Conservation (phyloP, 1,140 invertebrate species). For the Pollicipes pollicipes region DNA sequence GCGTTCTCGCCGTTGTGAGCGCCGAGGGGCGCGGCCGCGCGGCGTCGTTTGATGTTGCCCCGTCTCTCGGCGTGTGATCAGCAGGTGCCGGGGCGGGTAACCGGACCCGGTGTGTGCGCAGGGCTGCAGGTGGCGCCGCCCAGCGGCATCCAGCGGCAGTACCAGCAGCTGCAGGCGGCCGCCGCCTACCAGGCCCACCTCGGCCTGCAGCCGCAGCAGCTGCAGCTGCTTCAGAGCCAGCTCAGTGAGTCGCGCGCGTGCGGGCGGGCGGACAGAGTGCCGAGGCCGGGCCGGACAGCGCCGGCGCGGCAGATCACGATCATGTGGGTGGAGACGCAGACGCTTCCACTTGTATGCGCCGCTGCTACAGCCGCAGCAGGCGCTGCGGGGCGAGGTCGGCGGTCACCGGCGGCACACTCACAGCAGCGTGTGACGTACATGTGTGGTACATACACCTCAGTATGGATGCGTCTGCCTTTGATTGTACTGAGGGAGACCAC, state of each 20-base stretch:
- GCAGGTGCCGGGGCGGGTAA: no score
- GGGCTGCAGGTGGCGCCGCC: background rate
- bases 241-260: slow-evolving; percentile 21
- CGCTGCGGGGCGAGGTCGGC: background rate
- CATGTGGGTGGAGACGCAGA: no score
- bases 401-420: background rate
- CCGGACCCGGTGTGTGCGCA: background rate
- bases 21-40: no score
- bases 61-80: no score
- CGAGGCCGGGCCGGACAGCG: background rate
- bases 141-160: slow-evolving; percentile 1
- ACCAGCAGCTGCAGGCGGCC: slow-evolving; percentile 1
- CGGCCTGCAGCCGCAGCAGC: slow-evolving; percentile 5
- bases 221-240: slow-evolving; percentile 22
- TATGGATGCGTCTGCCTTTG: no score
- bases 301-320: no score
- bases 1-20: no score
- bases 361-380: background rate
- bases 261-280: background rate
- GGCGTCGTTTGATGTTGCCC: no score
- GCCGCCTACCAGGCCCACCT: slow-evolving; percentile 1
- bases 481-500: no score
- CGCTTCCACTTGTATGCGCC: no score
- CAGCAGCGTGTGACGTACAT: no score
- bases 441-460: no score